These are phyloP conservation scores for Lucinisca nassula DNA, from an alignment of 2,888 invertebrate genomes.

Conservation along the genomic window DNA sequence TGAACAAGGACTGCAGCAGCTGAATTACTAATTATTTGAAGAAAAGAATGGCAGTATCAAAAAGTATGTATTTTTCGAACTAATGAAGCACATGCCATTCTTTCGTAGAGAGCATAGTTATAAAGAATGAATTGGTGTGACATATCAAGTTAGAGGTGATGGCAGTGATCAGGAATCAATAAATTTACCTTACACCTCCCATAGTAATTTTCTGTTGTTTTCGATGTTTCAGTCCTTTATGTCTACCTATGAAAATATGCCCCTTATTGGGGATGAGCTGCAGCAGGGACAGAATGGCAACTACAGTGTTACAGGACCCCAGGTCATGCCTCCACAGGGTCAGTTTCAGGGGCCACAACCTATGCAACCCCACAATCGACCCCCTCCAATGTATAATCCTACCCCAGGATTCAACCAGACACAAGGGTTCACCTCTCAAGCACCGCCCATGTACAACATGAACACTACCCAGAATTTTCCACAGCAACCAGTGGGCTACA, in stretches of 20 bases:
- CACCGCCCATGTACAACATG: conserved; percentile 11
- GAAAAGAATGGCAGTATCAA: no score
- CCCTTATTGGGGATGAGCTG: conserved; percentile 45
- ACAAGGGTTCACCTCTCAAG: neutral
- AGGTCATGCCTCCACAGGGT: conserved; percentile 51
- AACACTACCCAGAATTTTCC: conserved; percentile 4
- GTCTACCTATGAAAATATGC: conserved; percentile 58
- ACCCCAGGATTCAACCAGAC: neutral
- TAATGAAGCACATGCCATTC: no score
- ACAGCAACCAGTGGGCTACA: neutral
- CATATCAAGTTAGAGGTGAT: no score
- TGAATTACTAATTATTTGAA: no score
- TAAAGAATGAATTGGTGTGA: no score
- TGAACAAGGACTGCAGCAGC: no score
- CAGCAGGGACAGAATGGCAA: conserved; percentile 50
- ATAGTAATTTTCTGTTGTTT: no score
- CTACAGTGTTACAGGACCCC: conserved; percentile 20
- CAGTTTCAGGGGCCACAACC: conserved; percentile 9
- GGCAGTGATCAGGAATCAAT: no score
- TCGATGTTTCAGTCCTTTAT: conserved; percentile 52
- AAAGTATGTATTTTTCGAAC: no score
- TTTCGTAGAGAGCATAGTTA: no score
- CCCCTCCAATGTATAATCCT: conserved; percentile 1
- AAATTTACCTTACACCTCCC: no score
- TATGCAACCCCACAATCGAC: neutral